A percentile compares a stretch with the other conserved stretches of the same genome.
Evolutionary conservation across 2,113 vertebrate species (phyloP).

Genomic region (Rhea americana): DNA sequence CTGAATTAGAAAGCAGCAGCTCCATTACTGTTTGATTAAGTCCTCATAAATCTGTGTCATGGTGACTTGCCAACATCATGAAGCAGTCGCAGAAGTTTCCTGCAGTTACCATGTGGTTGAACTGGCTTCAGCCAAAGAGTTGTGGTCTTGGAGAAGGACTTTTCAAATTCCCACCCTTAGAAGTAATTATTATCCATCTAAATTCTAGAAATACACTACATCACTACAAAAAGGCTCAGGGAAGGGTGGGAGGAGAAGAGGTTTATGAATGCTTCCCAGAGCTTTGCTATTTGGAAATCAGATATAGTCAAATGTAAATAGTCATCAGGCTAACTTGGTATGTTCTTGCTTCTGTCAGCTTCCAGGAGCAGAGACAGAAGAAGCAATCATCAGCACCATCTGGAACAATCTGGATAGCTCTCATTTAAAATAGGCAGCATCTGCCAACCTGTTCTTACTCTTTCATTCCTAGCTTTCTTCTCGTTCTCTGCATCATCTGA

Average conservation of each 20-base stretch:
- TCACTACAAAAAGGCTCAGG: background rate
- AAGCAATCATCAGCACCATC: background rate
- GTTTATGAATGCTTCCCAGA: background rate
- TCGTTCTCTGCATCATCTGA: background rate
- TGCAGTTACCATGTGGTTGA: background rate
- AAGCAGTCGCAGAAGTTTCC: background rate
- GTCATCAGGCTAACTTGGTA: background rate
- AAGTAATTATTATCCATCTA: background rate
- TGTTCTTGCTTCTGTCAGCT: background rate
- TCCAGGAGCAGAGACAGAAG: background rate
- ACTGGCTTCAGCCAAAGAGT: background rate
- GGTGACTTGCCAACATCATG: rapidly evolving
- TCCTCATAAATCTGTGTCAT: background rate
- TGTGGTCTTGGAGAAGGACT: background rate
- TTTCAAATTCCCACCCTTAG: background rate
- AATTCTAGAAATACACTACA: background rate
- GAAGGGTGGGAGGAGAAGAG: background rate
- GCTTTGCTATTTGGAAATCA: background rate
- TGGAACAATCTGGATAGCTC: background rate
- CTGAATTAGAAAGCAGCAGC: conserved; percentile 4
- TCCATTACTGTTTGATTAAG: background rate
- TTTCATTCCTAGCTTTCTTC: background rate
- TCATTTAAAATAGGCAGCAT: background rate
- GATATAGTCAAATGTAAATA: background rate
- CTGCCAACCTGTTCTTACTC: background rate